These are phyloP conservation scores for Belonocnema kinseyi DNA, from an alignment of 1,140 invertebrate genomes.

Conservation along the genomic window DNA sequence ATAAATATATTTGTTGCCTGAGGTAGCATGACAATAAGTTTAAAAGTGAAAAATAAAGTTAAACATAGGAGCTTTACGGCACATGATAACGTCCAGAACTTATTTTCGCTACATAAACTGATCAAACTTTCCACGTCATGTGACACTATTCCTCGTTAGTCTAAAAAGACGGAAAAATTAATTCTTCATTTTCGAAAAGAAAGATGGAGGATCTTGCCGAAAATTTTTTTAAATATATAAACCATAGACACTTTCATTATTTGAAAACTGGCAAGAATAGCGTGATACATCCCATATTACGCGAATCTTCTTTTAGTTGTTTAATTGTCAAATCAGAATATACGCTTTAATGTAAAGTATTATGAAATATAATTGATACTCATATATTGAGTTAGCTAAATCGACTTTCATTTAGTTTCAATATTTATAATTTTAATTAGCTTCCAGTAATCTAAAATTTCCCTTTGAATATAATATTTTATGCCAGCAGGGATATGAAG, in stretches of 20 bases:
- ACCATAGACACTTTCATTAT: background rate
- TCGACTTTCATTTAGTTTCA: no score
- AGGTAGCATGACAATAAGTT: conserved; percentile 35
- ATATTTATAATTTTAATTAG: no score
- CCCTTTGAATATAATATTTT: no score
- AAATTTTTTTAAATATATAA: background rate
- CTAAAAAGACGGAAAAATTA: background rate
- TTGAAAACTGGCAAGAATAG: background rate
- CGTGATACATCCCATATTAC: background rate
- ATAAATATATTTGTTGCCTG: conserved; percentile 54
- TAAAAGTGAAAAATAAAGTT: conserved; percentile 38
- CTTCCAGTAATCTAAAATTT: no score
- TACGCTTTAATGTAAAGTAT: no score
- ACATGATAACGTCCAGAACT: conserved; percentile 45
- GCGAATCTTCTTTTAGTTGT: background rate
- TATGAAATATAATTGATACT: no score
- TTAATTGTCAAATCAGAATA: no score
- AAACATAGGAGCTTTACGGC: conserved; percentile 47
- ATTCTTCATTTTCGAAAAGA: background rate
- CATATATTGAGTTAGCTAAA: background rate
- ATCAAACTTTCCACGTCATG: conserved; percentile 33
- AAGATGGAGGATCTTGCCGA: background rate
- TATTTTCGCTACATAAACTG: conserved; percentile 66
- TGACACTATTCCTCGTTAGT: background rate
- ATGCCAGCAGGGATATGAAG: no score